Conservation (phyloP, 1,140 invertebrate species). For the Ips nitidus region DNA sequence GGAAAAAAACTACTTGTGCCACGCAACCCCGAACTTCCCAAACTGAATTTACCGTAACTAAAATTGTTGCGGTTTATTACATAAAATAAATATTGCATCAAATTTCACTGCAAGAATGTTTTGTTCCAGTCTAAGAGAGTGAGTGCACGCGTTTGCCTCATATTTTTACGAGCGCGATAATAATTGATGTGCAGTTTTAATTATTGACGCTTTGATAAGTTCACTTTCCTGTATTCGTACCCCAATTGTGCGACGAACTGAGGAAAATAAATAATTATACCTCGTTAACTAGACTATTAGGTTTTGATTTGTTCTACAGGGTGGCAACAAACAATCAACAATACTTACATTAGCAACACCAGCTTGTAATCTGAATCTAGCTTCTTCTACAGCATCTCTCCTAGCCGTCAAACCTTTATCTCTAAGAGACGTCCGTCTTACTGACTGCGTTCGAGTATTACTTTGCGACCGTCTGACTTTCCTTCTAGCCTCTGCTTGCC, state of each 20-base stretch:
- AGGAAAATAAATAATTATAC: not conserved
- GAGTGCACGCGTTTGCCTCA: not conserved
- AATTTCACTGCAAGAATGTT: slow-evolving; percentile 44
- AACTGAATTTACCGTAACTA: slow-evolving; percentile 9
- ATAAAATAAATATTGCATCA: slow-evolving; percentile 27
- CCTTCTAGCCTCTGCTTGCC: slow-evolving; percentile 62
- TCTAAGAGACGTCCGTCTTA: slow-evolving; percentile 89
- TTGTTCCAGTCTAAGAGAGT: slow-evolving; percentile 29
- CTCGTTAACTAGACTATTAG: not conserved
- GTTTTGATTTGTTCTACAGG: not conserved
- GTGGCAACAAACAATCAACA: not conserved
- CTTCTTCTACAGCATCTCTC: slow-evolving; percentile 92
- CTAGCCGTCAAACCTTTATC: slow-evolving; percentile 94
- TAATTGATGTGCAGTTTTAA: slow-evolving; percentile 16
- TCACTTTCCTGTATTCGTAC: slow-evolving; percentile 40
- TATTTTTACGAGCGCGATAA: not conserved
- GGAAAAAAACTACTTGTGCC: too few species aligned
- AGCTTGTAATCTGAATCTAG: slow-evolving; percentile 68
- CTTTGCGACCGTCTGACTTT: slow-evolving; percentile 65
- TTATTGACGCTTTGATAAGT: slow-evolving; percentile 22
- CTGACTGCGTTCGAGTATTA: slow-evolving; percentile 79
- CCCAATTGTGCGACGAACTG: slow-evolving; percentile 44
- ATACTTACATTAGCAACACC: slow-evolving; percentile 47
- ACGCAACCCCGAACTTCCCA: slow-evolving; percentile 3
- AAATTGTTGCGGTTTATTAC: slow-evolving; percentile 2